Base-by-base conservation (phyloP, 2,113 vertebrate genomes). In the Macquaria ambigua region DNA sequence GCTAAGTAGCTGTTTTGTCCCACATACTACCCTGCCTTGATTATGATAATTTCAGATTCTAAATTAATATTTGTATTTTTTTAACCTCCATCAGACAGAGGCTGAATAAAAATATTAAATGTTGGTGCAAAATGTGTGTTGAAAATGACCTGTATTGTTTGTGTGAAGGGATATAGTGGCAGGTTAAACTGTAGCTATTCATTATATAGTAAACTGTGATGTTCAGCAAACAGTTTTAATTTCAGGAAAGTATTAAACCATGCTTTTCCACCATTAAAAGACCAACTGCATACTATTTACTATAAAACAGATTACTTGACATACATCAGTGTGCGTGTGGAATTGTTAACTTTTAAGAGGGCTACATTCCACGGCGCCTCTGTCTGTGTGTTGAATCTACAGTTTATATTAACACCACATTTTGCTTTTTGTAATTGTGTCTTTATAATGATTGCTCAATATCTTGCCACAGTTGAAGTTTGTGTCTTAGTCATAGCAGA, bases 401-500 rank as follows among this genome's bases (percentile, higher is more conserved):
- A 74, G 10, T 43, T 46, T 31, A 59, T 21, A 31, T 8, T 0
- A 61, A 67, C 31, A 75, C 4, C 20, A 64, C 21, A 41, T 70
- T 56, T 56, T 70, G 0, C 5, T 50, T 66, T 31, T 28, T 43
- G 39, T 15, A n/a, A 3, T 20, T 25, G 9, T 80, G 31, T 64
- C 37, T 16, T 64, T 20, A 25, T 18, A 39, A 0, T 9, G 14
- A 41, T 81, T 63, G 58, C 48, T 58, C 50, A 81, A 62, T 34
- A 34, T 55, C 31, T 23, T 48, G 20, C 43, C 34, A 25, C 15
- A 34, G 34, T 10, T 16, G 5, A 46, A 39, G 1, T 71, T 39
- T 48, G 12, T 48, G 31, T 80, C 56, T 89, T 70, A 84, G 74
- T 91, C 79, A 85, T 20, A 16, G 18, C 16, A 55, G 56, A 28